Evolutionary conservation across 1,140 invertebrate species (phyloP).

Genomic region (Bradysia coprophila): DNA sequence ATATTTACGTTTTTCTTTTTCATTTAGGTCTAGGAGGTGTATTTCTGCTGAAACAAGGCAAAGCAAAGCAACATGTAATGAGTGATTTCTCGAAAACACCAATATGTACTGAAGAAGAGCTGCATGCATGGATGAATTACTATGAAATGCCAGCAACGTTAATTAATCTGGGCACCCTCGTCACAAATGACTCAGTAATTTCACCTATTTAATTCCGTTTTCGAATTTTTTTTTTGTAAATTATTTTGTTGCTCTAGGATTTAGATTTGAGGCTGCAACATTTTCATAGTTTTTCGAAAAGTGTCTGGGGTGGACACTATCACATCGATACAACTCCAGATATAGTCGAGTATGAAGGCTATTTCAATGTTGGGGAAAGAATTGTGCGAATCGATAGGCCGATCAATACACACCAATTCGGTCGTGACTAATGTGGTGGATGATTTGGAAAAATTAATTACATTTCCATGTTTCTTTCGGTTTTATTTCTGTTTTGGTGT

Average conservation of each 20-base stretch:
- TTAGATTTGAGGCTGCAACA: conserved; percentile 82
- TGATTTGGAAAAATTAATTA: too few species aligned
- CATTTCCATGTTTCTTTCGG: too few species aligned
- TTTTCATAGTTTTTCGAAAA: conserved; percentile 80
- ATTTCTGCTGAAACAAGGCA: conserved; percentile 66
- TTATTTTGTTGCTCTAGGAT: conserved; percentile 31
- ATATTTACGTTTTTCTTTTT: too few species aligned
- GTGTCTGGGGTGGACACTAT: conserved; percentile 87
- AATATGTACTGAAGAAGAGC: conserved; percentile 45
- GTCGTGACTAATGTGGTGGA: conserved; percentile 26
- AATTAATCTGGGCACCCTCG: conserved; percentile 68
- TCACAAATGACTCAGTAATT: conserved; percentile 72
- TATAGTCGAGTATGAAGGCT: conserved; percentile 60
- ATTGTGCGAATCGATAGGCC: conserved; percentile 72
- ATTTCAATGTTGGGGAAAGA: conserved; percentile 57
- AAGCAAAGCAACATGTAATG: conserved; percentile 85
- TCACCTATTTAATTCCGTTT: conserved; percentile 6
- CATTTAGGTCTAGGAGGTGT: conserved; percentile 72
- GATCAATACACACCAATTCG: conserved; percentile 26
- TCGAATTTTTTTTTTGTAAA: neutral
- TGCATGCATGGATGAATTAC: conserved; percentile 82
- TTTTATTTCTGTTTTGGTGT: too few species aligned
- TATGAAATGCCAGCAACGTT: conserved; percentile 78
- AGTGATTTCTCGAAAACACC: conserved; percentile 68
- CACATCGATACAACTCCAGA: conserved; percentile 83